Evolutionary conservation across 2,797 vertebrate genomes (phyloP), one percentile per base, ranked within the genome.

Genomic region (Anolis apletophallus): DNA sequence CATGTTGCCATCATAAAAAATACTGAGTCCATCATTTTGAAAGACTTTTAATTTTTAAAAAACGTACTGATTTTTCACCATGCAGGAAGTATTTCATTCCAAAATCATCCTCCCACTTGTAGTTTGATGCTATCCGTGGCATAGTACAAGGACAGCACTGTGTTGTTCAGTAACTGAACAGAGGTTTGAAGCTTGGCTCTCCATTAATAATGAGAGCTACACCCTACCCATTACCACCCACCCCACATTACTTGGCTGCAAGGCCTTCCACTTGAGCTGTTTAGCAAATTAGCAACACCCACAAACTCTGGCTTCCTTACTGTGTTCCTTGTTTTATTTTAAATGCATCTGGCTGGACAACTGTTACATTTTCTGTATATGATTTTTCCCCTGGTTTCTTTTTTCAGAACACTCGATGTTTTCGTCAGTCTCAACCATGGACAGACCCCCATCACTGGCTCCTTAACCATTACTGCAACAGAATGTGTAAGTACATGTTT

Each of bases 341-440:
- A 85, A 81, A 1, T 50, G 57, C 12, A 17, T 23, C 68, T 80
- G 69, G 52, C 34, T 54, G 3, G 19, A 54, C 46, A n/a, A 86
- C 0, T 64, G 1, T 67, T 59, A 54, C 0, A 52, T 72, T 34
- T 50, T 75, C 8, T 59, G 1, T 8, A 40, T 26, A 2, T 0
- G 46, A 14, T 83, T 57, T 88, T 84, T 34, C 54, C 7, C 17
- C 26, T 26, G 21, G 14, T 87, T 89, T 89, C 82, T 93, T 68
- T 94, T 95, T 91, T 6, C 90, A 99, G 99, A 94, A 96, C 96
- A 1, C 97, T 99, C 93, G 98, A 98, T 2, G 97, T 99, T 85
- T 96, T 97, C 68, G 97, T 99, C 95, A 99, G 98, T 84, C 94
- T 99, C 52, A 99, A 98, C 83, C 91, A 96, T 21, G 98, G 98